These are phyloP conservation scores for Zaprionus inermis DNA, from an alignment of 1,140 invertebrate species.

Conservation along the genomic window DNA sequence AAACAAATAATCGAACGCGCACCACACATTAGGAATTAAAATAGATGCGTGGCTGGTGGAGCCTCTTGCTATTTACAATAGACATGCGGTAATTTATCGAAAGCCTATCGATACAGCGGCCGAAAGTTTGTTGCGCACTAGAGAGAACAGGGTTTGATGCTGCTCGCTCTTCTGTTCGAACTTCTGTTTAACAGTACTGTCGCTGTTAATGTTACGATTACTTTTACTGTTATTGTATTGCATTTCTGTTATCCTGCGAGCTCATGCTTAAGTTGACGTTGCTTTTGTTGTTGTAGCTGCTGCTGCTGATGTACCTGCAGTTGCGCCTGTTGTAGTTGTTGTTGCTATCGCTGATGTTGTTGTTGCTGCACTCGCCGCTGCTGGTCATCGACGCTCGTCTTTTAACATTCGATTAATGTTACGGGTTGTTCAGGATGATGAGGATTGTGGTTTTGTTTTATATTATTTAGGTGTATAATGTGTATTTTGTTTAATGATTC, in stretches of 20 bases:
- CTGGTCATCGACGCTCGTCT: constrained; percentile 74
- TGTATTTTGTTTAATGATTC: constrained; percentile 13
- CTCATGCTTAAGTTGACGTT: constrained; percentile 22
- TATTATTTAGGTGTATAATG: constrained; percentile 1
- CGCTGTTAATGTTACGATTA: constrained; percentile 16
- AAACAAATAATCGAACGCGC: constrained; percentile 19
- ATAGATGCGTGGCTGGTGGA: constrained; percentile 35
- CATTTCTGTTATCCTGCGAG: background rate
- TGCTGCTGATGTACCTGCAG: constrained; percentile 18
- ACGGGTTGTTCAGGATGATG: constrained; percentile 10
- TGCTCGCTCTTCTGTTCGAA: constrained; percentile 13
- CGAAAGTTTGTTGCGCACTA: background rate
- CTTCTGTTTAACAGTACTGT: constrained; percentile 22
- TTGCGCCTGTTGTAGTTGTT: constrained; percentile 5
- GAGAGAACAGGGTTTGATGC: background rate
- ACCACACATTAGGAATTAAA: constrained; percentile 42
- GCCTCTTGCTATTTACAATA: constrained; percentile 42
- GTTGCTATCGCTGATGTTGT: constrained; percentile 20
- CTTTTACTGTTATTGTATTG: constrained; percentile 11
- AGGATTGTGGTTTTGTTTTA: constrained; percentile 8
- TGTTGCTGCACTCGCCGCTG: constrained; percentile 34
- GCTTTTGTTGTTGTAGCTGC: constrained; percentile 22
- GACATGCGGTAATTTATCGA: constrained; percentile 13
- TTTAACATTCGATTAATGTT: constrained; percentile 7
- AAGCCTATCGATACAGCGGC: constrained; percentile 12